phyloP scores from a whole-genome alignment of 2,113 vertebrate genomes.

The Xiphias gladius region DNA sequence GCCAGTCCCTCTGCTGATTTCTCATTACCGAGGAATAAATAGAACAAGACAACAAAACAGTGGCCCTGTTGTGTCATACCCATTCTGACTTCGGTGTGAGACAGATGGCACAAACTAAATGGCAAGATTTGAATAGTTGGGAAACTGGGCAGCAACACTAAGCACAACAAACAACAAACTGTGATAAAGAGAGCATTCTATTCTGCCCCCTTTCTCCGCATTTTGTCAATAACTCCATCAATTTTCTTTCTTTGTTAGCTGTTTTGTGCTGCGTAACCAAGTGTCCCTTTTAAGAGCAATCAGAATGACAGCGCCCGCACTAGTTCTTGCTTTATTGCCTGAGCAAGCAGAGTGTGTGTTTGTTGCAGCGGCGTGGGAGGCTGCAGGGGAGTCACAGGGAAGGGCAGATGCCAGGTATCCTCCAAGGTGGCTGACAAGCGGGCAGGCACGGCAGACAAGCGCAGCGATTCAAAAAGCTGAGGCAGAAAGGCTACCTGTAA shows the following conservation, averaged over 20 bases:
- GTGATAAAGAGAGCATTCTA: slow-evolving; percentile 49
- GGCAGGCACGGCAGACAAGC: slow-evolving; percentile 58
- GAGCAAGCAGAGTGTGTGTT: slow-evolving; percentile 38
- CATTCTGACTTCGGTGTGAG: slow-evolving; percentile 78
- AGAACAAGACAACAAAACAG: slow-evolving; percentile 82
- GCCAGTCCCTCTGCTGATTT: slow-evolving; percentile 78
- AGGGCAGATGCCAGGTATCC: slow-evolving; percentile 74
- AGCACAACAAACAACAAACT: slow-evolving; percentile 68
- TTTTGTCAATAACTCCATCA: slow-evolving; percentile 35
- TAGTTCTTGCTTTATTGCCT: slow-evolving; percentile 47
- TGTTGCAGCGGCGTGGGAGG: slow-evolving; percentile 74
- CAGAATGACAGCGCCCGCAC: slow-evolving; percentile 21
- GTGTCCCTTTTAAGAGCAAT: slow-evolving; percentile 63
- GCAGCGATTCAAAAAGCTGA: slow-evolving; percentile 38
- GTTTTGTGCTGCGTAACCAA: slow-evolving; percentile 40
- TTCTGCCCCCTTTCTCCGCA: slow-evolving; percentile 19
- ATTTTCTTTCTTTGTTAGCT: slow-evolving; percentile 43
- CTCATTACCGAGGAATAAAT: slow-evolving; percentile 86
- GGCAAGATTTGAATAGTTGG: slow-evolving; percentile 73
- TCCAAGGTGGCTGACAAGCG: slow-evolving; percentile 64
- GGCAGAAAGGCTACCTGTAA: slow-evolving; percentile 77
- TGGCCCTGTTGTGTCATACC: slow-evolving; percentile 78
- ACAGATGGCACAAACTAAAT: slow-evolving; percentile 84
- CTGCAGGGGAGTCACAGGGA: slow-evolving; percentile 59
- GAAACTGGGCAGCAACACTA: slow-evolving; percentile 58